phyloP scores from a whole-genome alignment of 2,797 vertebrate genomes.

The Notamacropus eugenii region DNA sequence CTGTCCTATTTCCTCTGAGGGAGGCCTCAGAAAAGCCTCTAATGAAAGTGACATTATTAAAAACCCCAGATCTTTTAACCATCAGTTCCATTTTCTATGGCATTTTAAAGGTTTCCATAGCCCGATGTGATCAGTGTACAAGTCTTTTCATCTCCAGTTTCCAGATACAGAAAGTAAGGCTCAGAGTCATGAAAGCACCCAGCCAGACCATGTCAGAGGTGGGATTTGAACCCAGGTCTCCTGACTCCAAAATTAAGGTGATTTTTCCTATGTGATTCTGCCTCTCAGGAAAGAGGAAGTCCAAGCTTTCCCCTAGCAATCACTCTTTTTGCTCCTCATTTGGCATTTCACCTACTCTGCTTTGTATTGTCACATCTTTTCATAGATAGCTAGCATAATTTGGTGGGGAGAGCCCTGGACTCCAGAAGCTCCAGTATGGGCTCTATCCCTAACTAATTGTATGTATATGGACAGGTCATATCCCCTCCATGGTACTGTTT shows the following conservation, averaged over 20 bases:
- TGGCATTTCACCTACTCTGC: background rate
- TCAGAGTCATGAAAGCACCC: background rate
- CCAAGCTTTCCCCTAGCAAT: background rate
- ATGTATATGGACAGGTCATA: background rate
- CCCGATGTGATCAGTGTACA: background rate
- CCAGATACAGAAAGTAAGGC: background rate
- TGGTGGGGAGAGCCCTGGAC: background rate
- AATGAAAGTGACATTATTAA: background rate
- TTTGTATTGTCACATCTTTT: background rate
- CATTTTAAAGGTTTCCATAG: no score
- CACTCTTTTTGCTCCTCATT: background rate
- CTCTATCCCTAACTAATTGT: background rate
- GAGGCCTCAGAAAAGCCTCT: background rate
- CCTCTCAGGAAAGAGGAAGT: background rate
- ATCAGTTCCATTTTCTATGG: background rate
- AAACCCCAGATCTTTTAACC: background rate
- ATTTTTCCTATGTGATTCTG: background rate
- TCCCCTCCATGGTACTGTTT: background rate
- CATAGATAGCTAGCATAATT: background rate
- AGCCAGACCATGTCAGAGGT: background rate
- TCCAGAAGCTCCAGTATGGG: background rate
- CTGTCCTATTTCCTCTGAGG: conserved; percentile 18
- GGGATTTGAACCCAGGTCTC: background rate
- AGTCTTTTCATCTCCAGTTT: background rate
- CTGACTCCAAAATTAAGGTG: background rate